Base-by-base conservation (phyloP, 2,797 vertebrate species). In the Danio kyathit region DNA sequence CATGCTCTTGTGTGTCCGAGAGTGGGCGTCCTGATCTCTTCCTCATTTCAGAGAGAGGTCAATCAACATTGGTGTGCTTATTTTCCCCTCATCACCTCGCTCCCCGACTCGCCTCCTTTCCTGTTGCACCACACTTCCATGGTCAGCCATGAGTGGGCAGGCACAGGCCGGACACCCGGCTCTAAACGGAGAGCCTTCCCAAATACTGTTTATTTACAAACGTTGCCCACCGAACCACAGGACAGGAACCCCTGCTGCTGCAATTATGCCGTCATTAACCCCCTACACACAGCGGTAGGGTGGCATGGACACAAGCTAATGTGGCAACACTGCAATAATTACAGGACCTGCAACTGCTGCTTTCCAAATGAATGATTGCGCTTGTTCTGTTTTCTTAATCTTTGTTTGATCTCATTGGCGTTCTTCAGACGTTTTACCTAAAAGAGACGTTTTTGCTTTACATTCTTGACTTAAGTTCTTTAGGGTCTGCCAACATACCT, bases 201-300 rank as follows among this genome's bases (percentile, higher is more conserved):
- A 40, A 56, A 74, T 90, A 90, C 90, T 91, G 89, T 88, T 87
- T 93, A 88, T 92, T 92, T 93, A 89, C 88, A 75, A 82, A 46
- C 64, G 65, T 80, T 88, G 87, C 89, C 92, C 91, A 88, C 92
- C 88, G 86, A 90, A 86, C 92, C 91, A 88, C 91, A 92, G 90
- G 85, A 91, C 90, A 92, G 91, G 90, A 93, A 91, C 86, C 86
- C 70, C 40, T 74, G 76, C 87, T 90, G 84, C 84, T 82, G 69
- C 82, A 86, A 79, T 85, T 82, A 72, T 69, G 52, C 44, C 84
- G 82, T 86, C 82, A 86, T 77, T 75, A 86, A 67, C 67, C 76
- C 76, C 76, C 83, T 82, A 87, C 79, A 87, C 86, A 80, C 83
- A 80, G 60, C 77, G 74, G 76, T 79, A 70, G 49, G 48, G 75